Evolutionary conservation across 1,140 invertebrate genomes (phyloP).

Genomic region (Homalodisca vitripennis): DNA sequence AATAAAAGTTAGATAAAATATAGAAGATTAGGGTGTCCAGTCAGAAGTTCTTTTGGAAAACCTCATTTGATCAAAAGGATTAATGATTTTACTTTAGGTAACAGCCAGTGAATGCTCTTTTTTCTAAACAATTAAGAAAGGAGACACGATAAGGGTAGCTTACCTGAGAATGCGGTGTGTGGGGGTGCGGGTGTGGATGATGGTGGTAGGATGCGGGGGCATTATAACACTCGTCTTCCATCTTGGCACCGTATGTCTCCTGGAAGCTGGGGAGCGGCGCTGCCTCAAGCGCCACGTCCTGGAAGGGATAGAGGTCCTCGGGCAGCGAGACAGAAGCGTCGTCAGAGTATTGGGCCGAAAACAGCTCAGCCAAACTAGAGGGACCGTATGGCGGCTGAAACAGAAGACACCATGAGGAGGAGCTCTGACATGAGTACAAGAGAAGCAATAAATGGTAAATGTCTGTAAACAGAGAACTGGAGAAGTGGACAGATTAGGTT

Average conservation of each 20-base stretch:
- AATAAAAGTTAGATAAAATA: too few relatives aligned
- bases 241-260: constrained; percentile 46
- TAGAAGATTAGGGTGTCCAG: too few relatives aligned
- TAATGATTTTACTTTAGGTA: too few relatives aligned
- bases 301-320: constrained; percentile 54
- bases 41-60: too few relatives aligned
- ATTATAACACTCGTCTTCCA: constrained; percentile 63
- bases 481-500: background rate
- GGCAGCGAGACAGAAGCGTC: constrained; percentile 49
- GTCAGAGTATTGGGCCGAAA: constrained; percentile 59
- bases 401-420: background rate
- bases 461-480: background rate
- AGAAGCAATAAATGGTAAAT: background rate
- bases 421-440: too few relatives aligned
- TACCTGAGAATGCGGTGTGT: constrained; percentile 35
- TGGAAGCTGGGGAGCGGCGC: constrained; percentile 46
- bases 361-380: constrained; percentile 62
- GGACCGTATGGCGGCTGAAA: constrained; percentile 60
- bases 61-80: too few relatives aligned
- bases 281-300: constrained; percentile 45
- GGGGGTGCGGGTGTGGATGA: constrained; percentile 39
- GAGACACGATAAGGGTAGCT: too few relatives aligned
- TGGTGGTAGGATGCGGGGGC: constrained; percentile 35
- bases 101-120: too few relatives aligned
- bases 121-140: too few relatives aligned